A percentile compares a stretch with the other conserved stretches of the same genome.
Evolutionary conservation across 2,888 invertebrate genomes (phyloP).

Genomic region (Cephus nigrinus): DNA sequence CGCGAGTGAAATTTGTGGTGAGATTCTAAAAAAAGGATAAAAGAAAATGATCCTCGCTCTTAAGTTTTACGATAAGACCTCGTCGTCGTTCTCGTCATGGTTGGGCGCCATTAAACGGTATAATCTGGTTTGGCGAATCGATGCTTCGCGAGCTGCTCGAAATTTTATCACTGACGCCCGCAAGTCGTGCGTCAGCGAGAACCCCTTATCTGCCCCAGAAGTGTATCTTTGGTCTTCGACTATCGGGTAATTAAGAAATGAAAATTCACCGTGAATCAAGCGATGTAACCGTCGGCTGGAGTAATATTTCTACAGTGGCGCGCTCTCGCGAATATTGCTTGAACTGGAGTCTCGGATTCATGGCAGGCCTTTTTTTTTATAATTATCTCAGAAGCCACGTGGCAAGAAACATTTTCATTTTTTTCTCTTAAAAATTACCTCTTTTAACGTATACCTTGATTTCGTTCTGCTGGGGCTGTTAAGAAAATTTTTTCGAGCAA

Average conservation of each 20-base stretch:
- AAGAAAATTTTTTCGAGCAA: no score
- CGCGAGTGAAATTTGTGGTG: neutral
- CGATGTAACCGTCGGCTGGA: neutral
- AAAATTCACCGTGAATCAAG: neutral
- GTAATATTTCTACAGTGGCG: neutral
- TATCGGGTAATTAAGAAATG: neutral
- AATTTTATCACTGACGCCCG: neutral
- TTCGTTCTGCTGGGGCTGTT: no score
- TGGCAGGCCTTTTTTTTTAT: neutral
- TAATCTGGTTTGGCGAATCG: neutral
- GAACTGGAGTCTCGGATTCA: neutral
- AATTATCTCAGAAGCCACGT: neutral
- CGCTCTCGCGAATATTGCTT: neutral
- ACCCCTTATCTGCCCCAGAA: neutral
- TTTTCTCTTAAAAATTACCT: no score
- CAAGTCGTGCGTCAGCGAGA: slow-evolving; percentile 1
- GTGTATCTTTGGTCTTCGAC: neutral
- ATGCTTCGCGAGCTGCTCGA: neutral
- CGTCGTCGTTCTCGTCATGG: neutral
- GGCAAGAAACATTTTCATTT: no score
- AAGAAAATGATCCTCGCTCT: neutral
- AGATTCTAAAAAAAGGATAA: neutral
- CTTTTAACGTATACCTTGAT: no score
- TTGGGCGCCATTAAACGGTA: neutral
- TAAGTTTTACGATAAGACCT: neutral